Conservation (phyloP, 2,113 vertebrate species). For the Sylvia atricapilla region DNA sequence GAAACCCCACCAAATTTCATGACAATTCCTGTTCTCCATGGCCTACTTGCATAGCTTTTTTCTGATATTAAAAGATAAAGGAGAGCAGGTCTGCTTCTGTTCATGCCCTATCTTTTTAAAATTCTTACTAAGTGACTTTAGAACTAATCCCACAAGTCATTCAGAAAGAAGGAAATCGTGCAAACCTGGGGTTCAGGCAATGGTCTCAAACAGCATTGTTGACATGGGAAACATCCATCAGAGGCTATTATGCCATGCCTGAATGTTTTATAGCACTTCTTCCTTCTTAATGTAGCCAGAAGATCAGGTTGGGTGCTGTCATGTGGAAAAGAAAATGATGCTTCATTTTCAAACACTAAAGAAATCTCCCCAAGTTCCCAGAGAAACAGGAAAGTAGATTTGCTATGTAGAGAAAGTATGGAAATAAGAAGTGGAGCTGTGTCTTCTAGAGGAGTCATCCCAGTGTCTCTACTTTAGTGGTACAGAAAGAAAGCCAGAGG, state of each 20-base stretch:
- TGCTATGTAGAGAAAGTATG: background rate
- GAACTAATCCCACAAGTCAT: background rate
- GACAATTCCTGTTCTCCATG: background rate
- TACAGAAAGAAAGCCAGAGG: background rate
- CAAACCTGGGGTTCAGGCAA: background rate
- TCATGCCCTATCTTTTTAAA: background rate
- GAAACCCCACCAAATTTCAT: background rate
- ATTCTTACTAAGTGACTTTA: background rate
- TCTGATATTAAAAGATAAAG: background rate
- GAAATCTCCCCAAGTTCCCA: background rate
- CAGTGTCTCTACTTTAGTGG: background rate
- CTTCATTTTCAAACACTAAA: background rate
- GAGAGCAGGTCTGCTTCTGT: background rate
- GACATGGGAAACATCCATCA: background rate
- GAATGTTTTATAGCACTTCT: background rate
- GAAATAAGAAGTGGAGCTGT: background rate
- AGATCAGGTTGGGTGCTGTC: background rate
- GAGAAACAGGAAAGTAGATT: background rate
- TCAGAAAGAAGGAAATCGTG: background rate
- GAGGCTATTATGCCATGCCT: background rate
- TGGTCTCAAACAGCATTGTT: background rate
- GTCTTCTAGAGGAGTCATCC: background rate
- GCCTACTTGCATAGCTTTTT: background rate
- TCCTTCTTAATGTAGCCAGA: background rate
- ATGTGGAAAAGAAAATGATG: background rate